Evolutionary conservation across 2,888 invertebrate species (phyloP).

Genomic region (Panzeria rudis): DNA sequence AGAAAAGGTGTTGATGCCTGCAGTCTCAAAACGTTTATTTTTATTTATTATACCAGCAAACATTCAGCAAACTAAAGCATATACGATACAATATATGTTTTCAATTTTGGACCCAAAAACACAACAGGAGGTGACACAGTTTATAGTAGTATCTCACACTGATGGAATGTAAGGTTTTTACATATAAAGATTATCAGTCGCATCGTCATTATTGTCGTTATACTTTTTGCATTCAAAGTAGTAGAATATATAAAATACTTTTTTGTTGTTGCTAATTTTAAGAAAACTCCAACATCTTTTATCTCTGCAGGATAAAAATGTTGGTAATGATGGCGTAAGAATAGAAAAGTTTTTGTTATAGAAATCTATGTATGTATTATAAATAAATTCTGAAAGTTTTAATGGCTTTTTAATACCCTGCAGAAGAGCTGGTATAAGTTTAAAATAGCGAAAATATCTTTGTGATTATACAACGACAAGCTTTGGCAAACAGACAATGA

Average conservation of each 20-base stretch:
- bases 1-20: slow-evolving; percentile 72
- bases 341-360: slow-evolving; percentile 36
- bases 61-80: slow-evolving; percentile 18
- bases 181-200: slow-evolving; percentile 48
- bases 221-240: slow-evolving; percentile 45
- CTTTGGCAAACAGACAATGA: no score
- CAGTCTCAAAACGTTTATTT: slow-evolving; percentile 66
- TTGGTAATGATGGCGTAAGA: slow-evolving; percentile 35
- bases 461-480: no score
- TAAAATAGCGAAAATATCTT: not conserved
- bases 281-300: slow-evolving; percentile 57
- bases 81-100: slow-evolving; percentile 52
- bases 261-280: slow-evolving; percentile 30
- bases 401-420: slow-evolving; percentile 17
- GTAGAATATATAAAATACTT: slow-evolving; percentile 22
- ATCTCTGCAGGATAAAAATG: slow-evolving; percentile 70
- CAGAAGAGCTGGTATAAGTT: not conserved
- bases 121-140: slow-evolving; percentile 65
- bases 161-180: slow-evolving; percentile 11
- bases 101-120: slow-evolving; percentile 31
- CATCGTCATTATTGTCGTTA: slow-evolving; percentile 38
- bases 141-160: slow-evolving; percentile 36
- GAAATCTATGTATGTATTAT: not conserved
- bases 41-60: slow-evolving; percentile 44
- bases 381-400: slow-evolving; percentile 1